phyloP scores from a whole-genome alignment of 1,140 invertebrate species.

The Neodiprion pinetum region DNA sequence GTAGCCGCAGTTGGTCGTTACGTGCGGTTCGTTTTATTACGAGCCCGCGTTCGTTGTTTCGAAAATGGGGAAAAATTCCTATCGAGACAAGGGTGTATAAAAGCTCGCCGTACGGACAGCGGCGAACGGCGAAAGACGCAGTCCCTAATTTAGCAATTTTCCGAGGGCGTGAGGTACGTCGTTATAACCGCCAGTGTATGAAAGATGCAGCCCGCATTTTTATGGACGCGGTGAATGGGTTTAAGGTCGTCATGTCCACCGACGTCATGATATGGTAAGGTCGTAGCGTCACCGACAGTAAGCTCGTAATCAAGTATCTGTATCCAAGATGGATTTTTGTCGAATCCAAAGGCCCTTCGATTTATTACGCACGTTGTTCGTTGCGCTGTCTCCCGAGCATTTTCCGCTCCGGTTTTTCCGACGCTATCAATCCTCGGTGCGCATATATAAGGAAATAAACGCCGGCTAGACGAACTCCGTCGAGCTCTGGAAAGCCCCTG shows the following conservation, averaged over 20 bases:
- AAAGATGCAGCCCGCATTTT: slow-evolving; percentile 12
- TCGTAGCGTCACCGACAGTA: slow-evolving; percentile 20
- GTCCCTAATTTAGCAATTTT: background rate
- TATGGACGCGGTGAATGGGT: slow-evolving; percentile 34
- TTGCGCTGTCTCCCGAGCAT: background rate
- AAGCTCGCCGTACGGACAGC: background rate
- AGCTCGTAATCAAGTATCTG: slow-evolving; percentile 42
- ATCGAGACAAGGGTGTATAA: background rate
- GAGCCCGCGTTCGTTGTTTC: background rate
- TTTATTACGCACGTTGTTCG: background rate
- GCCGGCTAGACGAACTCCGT: slow-evolving; percentile 39
- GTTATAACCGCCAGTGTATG: background rate
- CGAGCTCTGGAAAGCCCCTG: slow-evolving; percentile 47
- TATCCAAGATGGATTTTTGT: background rate
- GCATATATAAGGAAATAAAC: too few relatives aligned
- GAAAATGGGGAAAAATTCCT: background rate
- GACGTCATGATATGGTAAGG: slow-evolving; percentile 45
- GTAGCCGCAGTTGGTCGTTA: background rate
- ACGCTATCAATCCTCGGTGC: too few relatives aligned
- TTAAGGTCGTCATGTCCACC: slow-evolving; percentile 36
- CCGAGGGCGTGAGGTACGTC: background rate
- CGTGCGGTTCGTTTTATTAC: slow-evolving; percentile 9
- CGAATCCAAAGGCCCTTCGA: background rate
- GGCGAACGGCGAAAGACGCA: background rate
- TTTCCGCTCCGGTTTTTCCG: too few relatives aligned